phyloP scores from a whole-genome alignment of 2,888 invertebrate genomes.

The Synergus itoensis region DNA sequence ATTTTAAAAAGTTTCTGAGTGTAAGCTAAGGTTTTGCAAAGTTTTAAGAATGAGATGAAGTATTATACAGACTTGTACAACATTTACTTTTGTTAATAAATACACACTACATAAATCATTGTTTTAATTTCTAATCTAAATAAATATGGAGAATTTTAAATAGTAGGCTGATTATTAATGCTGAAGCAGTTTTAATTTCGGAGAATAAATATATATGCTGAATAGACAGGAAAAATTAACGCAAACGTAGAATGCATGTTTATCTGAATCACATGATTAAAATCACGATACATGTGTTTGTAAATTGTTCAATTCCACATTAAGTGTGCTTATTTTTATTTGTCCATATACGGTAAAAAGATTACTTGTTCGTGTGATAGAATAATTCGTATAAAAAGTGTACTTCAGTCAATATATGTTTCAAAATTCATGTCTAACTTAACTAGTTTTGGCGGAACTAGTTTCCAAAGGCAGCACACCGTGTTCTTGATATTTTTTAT shows the following conservation, averaged over 20 bases:
- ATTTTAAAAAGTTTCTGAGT: background rate
- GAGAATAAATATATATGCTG: constrained; percentile 20
- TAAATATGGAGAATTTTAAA: background rate
- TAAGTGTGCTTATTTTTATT: background rate
- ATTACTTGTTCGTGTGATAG: constrained; percentile 1
- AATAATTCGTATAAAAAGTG: constrained; percentile 28
- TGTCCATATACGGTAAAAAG: background rate
- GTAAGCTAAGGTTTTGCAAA: background rate
- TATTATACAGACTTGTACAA: constrained; percentile 26
- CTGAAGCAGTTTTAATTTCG: constrained; percentile 8
- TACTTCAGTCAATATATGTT: constrained; percentile 27
- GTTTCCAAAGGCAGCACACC: constrained; percentile 76
- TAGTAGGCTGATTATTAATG: background rate
- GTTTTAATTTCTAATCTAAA: constrained; percentile 2
- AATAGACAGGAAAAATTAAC: background rate
- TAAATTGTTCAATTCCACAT: background rate
- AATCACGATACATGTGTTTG: background rate
- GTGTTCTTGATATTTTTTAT: constrained; percentile 82
- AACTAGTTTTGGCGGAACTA: constrained; percentile 45
- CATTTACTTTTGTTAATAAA: constrained; percentile 34
- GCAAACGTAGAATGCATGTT: constrained; percentile 4
- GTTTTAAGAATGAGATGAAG: constrained; percentile 10
- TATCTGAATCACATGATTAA: background rate
- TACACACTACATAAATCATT: background rate
- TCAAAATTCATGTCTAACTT: constrained; percentile 46